These are phyloP conservation scores for Acronicta leporina DNA, from an alignment of 2,888 invertebrate species.

Conservation along the genomic window DNA sequence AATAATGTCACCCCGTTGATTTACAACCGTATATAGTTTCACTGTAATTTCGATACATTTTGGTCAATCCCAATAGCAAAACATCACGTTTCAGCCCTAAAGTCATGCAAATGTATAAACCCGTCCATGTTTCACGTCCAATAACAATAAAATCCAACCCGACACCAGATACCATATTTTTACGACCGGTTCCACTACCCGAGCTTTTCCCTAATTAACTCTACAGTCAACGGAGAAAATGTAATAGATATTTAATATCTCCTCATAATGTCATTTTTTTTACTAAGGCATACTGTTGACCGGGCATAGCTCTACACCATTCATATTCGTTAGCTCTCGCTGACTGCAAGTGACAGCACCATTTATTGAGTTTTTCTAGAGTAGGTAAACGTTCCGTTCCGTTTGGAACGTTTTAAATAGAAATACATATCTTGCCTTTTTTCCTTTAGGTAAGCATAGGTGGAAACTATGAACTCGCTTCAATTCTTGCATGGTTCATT, in stretches of 20 bases:
- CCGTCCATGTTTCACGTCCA: conserved; percentile 20
- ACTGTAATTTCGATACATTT: conserved; percentile 6
- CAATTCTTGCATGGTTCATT: too few species aligned
- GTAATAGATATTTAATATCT: conserved; percentile 9
- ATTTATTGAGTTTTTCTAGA: conserved; percentile 35
- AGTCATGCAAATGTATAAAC: conserved; percentile 41
- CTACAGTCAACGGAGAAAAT: conserved; percentile 14
- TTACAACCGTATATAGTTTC: background rate
- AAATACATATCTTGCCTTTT: too few species aligned
- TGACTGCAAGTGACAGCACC: conserved; percentile 43
- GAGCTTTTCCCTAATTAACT: conserved; percentile 28
- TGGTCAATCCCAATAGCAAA: conserved; percentile 15
- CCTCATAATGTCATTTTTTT: conserved; percentile 25
- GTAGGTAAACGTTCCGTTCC: too few species aligned
- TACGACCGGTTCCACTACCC: conserved; percentile 21
- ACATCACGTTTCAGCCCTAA: conserved; percentile 21
- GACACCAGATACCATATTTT: conserved; percentile 28
- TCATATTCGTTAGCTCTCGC: conserved; percentile 47
- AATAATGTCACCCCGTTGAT: background rate
- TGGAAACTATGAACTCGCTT: too few species aligned
- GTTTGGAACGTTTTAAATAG: too few species aligned
- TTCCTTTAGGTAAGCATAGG: too few species aligned
- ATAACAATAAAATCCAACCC: conserved; percentile 35
- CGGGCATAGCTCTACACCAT: conserved; percentile 31
- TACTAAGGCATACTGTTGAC: conserved; percentile 17